Percentiles rank a stretch among this genome's conserved stretches.
Evolutionary conservation across 2,113 vertebrate genomes (phyloP).

Genomic region (Penelope pileata): DNA sequence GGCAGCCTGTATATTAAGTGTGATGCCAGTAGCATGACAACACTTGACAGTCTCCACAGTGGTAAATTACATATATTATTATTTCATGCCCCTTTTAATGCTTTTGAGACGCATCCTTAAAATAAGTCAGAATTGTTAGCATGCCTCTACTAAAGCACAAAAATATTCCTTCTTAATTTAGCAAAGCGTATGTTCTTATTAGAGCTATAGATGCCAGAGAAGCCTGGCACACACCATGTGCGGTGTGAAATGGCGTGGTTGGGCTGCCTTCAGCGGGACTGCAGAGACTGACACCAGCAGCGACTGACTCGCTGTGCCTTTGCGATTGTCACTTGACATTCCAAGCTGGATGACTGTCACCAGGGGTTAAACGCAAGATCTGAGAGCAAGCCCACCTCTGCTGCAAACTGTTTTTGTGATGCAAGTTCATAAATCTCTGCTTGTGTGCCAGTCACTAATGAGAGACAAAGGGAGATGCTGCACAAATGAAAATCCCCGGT

Average conservation of each 20-base stretch:
- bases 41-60: constrained; percentile 43
- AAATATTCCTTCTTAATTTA: constrained; percentile 60
- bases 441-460: background rate
- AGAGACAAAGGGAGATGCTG: background rate
- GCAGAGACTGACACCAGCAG: background rate
- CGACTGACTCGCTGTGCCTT: background rate
- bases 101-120: constrained; percentile 40
- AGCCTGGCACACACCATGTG: constrained; percentile 25
- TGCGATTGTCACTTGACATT: background rate
- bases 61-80: constrained; percentile 51
- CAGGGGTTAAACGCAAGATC: background rate
- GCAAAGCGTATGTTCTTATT: constrained; percentile 35
- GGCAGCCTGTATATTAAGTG: constrained; percentile 42
- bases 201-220: constrained; percentile 26
- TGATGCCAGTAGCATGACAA: constrained; percentile 60
- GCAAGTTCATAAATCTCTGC: background rate
- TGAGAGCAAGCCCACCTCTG: background rate
- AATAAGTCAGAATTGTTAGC: constrained; percentile 27
- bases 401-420: background rate
- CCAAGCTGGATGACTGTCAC: background rate
- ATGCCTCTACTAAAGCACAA: constrained; percentile 16
- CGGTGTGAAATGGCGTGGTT: constrained; percentile 20
- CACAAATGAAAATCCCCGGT: background rate
- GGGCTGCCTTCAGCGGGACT: background rate
- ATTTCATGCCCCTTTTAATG: constrained; percentile 42